phyloP scores from a whole-genome alignment of 2,888 invertebrate species.

The Chymomyza caudatula region DNA sequence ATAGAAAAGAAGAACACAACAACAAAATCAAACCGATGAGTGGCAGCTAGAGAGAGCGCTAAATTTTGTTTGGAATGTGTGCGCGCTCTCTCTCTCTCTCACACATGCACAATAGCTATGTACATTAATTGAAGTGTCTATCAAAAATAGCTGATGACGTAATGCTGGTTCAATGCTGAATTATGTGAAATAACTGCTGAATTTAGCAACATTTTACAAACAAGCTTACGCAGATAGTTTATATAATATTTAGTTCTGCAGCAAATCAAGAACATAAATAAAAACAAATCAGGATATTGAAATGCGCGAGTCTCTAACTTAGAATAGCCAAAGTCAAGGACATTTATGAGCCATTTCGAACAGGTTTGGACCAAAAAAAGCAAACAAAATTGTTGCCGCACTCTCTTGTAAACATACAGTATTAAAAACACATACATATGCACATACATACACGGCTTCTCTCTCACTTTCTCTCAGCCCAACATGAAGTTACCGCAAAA shows the following conservation, averaged over 20 bases:
- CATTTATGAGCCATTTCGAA: conserved; percentile 27
- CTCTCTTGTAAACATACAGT: conserved; percentile 26
- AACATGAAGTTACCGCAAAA: conserved; percentile 60
- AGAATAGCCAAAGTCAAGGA: conserved; percentile 59
- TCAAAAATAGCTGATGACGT: conserved; percentile 75
- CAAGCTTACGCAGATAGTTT: background rate
- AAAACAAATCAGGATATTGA: too few relatives aligned
- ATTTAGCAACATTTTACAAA: conserved; percentile 2
- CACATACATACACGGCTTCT: conserved; percentile 14
- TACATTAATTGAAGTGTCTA: conserved; percentile 69
- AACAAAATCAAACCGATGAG: conserved; percentile 27
- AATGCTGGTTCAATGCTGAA: conserved; percentile 54
- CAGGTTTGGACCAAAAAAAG: conserved; percentile 27
- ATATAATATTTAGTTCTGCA: conserved; percentile 11
- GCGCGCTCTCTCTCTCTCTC: conserved; percentile 19
- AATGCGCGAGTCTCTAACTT: too few relatives aligned
- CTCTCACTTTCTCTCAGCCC: conserved; percentile 54
- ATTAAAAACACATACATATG: conserved; percentile 16
- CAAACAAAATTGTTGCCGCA: conserved; percentile 19
- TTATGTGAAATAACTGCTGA: conserved; percentile 53
- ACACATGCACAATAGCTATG: conserved; percentile 10
- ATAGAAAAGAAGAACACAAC: conserved; percentile 50
- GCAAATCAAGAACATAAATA: too few relatives aligned
- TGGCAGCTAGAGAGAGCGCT: conserved; percentile 17
- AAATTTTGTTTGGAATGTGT: conserved; percentile 48